Evolutionary conservation across 1,140 invertebrate genomes (phyloP).

Genomic region (Trichonephila inaurata): DNA sequence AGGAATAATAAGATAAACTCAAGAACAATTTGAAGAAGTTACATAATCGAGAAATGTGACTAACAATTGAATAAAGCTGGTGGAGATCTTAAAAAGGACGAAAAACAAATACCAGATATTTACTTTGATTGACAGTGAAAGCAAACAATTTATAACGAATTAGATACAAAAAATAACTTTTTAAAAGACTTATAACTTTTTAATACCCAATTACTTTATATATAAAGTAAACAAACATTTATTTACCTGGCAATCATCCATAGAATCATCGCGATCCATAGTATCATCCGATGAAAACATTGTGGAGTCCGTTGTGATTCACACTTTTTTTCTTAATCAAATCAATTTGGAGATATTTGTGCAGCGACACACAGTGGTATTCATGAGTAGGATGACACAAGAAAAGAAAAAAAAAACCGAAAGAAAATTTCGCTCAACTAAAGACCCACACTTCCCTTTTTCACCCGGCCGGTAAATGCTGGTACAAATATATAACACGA

Average conservation of each 20-base stretch:
- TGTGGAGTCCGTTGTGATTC: neutral
- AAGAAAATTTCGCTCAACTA: neutral
- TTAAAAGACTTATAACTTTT: too few relatives aligned
- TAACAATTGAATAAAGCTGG: too few relatives aligned
- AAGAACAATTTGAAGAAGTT: too few relatives aligned
- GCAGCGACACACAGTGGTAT: conserved; percentile 38
- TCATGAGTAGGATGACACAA: neutral
- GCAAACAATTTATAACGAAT: too few relatives aligned
- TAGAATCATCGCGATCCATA: conserved; percentile 43
- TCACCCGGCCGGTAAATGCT: conserved; percentile 32
- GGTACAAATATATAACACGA: conserved; percentile 6
- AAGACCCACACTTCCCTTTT: neutral
- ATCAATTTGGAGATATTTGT: conserved; percentile 40
- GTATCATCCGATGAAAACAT: conserved; percentile 73
- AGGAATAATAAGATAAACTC: too few relatives aligned
- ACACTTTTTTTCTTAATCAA: conserved; percentile 54
- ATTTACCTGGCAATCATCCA: conserved; percentile 70
- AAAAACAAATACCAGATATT: too few relatives aligned
- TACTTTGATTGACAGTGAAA: too few relatives aligned
- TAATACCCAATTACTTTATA: too few relatives aligned
- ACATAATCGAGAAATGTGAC: too few relatives aligned
- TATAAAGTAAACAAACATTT: too few relatives aligned
- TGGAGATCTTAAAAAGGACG: too few relatives aligned
- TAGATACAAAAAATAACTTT: too few relatives aligned
- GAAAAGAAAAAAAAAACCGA: conserved; percentile 1